phyloP scores from a whole-genome alignment of 2,888 invertebrate species.

The Xylota segnis region DNA sequence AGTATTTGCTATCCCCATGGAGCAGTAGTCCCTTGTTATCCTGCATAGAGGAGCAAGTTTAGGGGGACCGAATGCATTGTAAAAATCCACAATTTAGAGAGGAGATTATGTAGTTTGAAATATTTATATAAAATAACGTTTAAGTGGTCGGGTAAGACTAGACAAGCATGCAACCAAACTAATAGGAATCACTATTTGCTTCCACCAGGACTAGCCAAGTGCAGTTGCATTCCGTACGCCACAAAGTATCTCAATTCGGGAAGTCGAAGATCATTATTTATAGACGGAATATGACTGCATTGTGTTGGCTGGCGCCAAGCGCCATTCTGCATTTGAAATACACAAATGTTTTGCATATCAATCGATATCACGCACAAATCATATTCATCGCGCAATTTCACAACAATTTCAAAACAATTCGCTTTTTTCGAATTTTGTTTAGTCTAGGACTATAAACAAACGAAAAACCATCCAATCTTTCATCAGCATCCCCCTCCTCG shows the following conservation, averaged over 20 bases:
- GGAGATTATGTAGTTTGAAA: too few relatives aligned
- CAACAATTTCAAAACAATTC: constrained; percentile 64
- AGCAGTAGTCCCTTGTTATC: too few relatives aligned
- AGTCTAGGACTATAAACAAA: constrained; percentile 38
- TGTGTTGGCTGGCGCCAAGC: constrained; percentile 11
- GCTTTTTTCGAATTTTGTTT: constrained; percentile 55
- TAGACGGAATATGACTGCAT: neutral
- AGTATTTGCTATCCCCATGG: too few relatives aligned
- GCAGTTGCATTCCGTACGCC: too few relatives aligned
- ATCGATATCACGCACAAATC: constrained; percentile 59
- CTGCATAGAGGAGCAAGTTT: too few relatives aligned
- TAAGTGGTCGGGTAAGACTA: too few relatives aligned
- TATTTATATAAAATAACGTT: too few relatives aligned
- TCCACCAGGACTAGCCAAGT: too few relatives aligned
- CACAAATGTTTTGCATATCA: constrained; percentile 40
- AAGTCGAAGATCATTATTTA: constrained; percentile 16
- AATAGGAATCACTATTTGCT: too few relatives aligned
- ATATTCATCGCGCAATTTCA: constrained; percentile 54
- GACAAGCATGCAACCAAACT: too few relatives aligned
- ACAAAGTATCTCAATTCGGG: neutral
- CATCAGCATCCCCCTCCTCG: neutral
- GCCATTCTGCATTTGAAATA: constrained; percentile 8
- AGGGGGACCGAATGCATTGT: too few relatives aligned
- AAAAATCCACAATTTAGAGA: too few relatives aligned
- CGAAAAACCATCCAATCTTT: constrained; percentile 5